Conservation (phyloP, 2,888 invertebrate genomes). For the Trichopria drosophilae region DNA sequence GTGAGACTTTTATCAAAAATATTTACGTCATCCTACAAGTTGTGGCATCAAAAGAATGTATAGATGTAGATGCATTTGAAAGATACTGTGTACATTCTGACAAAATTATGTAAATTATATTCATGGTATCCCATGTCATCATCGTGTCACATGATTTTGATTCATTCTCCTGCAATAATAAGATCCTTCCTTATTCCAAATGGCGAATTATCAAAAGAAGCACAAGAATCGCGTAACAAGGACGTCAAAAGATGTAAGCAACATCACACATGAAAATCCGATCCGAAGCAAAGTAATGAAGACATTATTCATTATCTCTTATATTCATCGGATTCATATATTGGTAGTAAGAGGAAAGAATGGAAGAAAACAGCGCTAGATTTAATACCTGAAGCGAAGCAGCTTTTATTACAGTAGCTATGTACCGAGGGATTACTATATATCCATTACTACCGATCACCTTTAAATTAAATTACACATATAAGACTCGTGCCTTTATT, state of each 20-base stretch:
- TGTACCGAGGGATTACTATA: too few species aligned
- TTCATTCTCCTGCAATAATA: background rate
- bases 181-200: background rate
- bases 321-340: too few species aligned
- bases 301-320: too few species aligned
- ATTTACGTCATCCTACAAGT: background rate
- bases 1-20: background rate
- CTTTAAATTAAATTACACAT: too few species aligned
- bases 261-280: too few species aligned
- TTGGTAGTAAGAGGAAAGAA: too few species aligned
- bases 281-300: too few species aligned
- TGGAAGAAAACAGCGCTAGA: too few species aligned
- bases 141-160: background rate
- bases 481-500: too few species aligned
- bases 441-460: too few species aligned
- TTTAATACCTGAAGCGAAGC: too few species aligned
- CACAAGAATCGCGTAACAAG: background rate
- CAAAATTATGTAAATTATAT: background rate
- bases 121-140: background rate
- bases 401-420: too few species aligned
- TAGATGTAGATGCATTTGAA: background rate
- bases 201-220: background rate
- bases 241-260: background rate
- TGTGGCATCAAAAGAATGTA: background rate
- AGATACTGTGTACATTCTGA: background rate